Base-by-base conservation (phyloP, 2,888 invertebrate genomes). In the Allolobophora icterica region DNA sequence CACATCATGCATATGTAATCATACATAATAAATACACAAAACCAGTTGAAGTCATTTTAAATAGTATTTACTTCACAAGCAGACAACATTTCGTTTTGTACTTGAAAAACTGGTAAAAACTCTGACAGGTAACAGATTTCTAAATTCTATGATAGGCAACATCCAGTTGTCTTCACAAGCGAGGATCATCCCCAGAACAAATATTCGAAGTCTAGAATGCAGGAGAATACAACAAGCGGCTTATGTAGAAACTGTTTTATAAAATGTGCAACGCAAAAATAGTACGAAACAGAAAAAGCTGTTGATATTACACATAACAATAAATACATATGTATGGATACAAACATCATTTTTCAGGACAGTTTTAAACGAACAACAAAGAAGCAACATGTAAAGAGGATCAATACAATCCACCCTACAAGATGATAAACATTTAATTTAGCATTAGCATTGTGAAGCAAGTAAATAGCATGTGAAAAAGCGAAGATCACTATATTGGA, bases 41-140 rank as follows among this genome's bases (percentile, higher is more conserved):
- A 71, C 0, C 17, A 71, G 13, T 13, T n/a, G n/a, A 71, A 8
- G 71, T n/a, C 71, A 3, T 30, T n/a, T 71, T 71, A 71, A 71
- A 71, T n/a, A 71, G 71, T n/a, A 71, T 71, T 71, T 71, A 71
- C 30, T 71, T n/a, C 71, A 71, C 71, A 71, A n/a, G 71, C 71
- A 71, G 71, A 71, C 71, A 71, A 52, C 71, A 71, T n/a, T 71
- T 71, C 1, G 30, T 71, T 71, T 71, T 71, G 71, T n/a, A 71
- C n/a, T 71, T 71, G 71, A 71, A 71, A 71, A 71, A 71, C 71
- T 71, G 71, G 71, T 71, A 71, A 71, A 71, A 71, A 71, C 71
- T n/a, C 45, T 4, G 71, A 71, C 71, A 71, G 30, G 8, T 71
- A 71, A 71, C 30, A 30, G n/a, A 71, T 71, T 71, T 71, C 71